Evolutionary conservation across 2,797 vertebrate genomes (phyloP).

Genomic region (Saxicola maurus): DNA sequence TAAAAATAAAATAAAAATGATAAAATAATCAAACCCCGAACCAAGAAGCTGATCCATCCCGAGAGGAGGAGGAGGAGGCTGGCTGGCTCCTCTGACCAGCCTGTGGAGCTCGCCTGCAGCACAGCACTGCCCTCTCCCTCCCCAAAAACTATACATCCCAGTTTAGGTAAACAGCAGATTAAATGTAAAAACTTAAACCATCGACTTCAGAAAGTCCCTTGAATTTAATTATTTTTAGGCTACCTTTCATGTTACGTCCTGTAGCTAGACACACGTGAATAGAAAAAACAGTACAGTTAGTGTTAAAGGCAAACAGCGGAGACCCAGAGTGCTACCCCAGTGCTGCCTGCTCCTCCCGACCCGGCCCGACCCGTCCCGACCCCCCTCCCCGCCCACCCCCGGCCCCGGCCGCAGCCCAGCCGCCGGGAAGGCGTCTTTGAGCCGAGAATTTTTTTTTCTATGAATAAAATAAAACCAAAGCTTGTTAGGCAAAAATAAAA

Average conservation of each 20-base stretch:
- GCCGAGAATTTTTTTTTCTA: conserved; percentile 78
- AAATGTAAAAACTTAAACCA: conserved; percentile 82
- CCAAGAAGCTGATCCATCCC: neutral
- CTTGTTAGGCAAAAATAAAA: conserved; percentile 85
- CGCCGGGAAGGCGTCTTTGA: conserved; percentile 66
- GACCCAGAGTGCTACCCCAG: conserved; percentile 78
- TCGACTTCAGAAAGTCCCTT: conserved; percentile 77
- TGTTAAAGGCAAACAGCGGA: conserved; percentile 97
- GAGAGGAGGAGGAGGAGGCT: neutral
- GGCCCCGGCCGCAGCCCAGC: conserved; percentile 73
- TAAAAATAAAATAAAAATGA: conserved; percentile 42
- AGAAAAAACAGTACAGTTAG: conserved; percentile 93
- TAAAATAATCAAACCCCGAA: neutral
- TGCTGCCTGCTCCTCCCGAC: conserved; percentile 76
- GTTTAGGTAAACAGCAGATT: conserved; percentile 86
- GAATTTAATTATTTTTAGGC: conserved; percentile 82
- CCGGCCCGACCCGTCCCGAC: conserved; percentile 24
- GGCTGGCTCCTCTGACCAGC: conserved; percentile 43
- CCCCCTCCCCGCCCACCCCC: conserved; percentile 31
- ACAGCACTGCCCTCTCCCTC: conserved; percentile 64
- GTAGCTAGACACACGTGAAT: conserved; percentile 91
- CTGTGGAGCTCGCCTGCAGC: conserved; percentile 67
- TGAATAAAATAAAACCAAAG: conserved; percentile 83
- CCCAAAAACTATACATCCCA: conserved; percentile 70
- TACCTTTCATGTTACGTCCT: conserved; percentile 89